Evolutionary conservation across 2,113 vertebrate species (phyloP).

Genomic region (Ptyas mucosa): DNA sequence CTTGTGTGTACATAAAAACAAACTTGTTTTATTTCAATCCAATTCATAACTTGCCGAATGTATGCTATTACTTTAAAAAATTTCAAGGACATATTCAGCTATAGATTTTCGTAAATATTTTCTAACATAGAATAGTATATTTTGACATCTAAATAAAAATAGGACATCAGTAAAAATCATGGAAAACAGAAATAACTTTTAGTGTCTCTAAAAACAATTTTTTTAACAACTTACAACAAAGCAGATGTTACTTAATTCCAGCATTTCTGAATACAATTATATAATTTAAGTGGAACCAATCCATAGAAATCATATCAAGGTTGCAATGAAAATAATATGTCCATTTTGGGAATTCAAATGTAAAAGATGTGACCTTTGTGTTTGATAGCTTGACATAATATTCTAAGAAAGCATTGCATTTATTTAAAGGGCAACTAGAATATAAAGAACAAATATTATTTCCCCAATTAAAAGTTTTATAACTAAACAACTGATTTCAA

Average conservation of each 20-base stretch:
- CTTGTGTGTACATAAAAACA: slow-evolving; percentile 11
- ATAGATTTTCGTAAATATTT: not conserved
- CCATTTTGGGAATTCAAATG: slow-evolving; percentile 20
- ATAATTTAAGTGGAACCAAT: not conserved
- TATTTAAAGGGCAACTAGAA: not conserved
- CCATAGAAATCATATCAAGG: not conserved
- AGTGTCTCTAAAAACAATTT: not conserved
- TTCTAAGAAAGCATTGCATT: slow-evolving; percentile 11
- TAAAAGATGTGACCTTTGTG: slow-evolving; percentile 27
- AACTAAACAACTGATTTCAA: not conserved
- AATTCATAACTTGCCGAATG: not conserved
- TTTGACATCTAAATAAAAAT: not conserved
- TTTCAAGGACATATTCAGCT: not conserved
- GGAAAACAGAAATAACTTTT: not conserved
- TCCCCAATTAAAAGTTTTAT: slow-evolving; percentile 29
- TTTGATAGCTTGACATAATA: slow-evolving; percentile 30
- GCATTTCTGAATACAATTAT: not conserved
- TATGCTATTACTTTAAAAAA: not conserved
- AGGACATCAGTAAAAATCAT: not conserved
- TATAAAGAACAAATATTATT: not conserved
- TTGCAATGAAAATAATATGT: slow-evolving; percentile 1
- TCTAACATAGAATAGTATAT: not conserved
- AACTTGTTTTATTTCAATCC: not conserved
- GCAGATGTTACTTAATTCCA: not conserved
- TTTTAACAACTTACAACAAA: not conserved